Base-by-base conservation (phyloP, 2,113 vertebrate species). In the Cettia cetti region DNA sequence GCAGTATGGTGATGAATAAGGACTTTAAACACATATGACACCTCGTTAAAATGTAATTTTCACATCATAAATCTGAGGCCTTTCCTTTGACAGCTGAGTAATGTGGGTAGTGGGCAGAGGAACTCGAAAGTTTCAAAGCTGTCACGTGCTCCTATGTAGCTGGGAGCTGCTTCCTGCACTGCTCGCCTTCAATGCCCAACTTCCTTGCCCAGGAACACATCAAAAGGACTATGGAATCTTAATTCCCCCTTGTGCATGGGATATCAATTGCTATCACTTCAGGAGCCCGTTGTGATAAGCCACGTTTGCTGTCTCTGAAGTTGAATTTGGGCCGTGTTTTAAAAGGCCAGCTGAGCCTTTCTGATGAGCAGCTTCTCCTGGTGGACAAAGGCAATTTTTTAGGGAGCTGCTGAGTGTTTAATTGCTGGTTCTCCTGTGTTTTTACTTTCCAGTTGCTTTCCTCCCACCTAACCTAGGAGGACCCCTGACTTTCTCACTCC, bases 21-120 rank as follows among this genome's bases (percentile, higher is more conserved):
- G 96, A 98, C 94, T 98, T 98, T 98, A 98, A 98, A 97, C 97
- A 97, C 97, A 97, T 95, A 96, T 97, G 98, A 97, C 98, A 98
- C 96, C 97, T 98, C 95, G 92, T 98, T 98, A 98, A 98, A 98
- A 97, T 97, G 97, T 97, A 97, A 98, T 98, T 98, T 98, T 98
- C 97, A 86, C 94, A 96, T 98, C 97, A 96, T 98, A 97, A 97
- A 97, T 98, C 97, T 91, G 93, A 97, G 90, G 89, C 66, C 93
- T 97, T 97, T 86, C 74, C 93, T 95, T 74, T 98, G 98, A 97
- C 97, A 98, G 95, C 91, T 97, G 97, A 98, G 95, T 97, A 97
- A 98, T 97, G 92, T 91, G 95, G 95, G 78, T 54, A 82, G 86
- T 94, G 94, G 96, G 96, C 96, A 96, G 88, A 97, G 96, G 96